Percentiles rank a stretch among this genome's conserved stretches.
Evolutionary conservation across 2,888 invertebrate species (phyloP).

Genomic region (Mythimna pallens): DNA sequence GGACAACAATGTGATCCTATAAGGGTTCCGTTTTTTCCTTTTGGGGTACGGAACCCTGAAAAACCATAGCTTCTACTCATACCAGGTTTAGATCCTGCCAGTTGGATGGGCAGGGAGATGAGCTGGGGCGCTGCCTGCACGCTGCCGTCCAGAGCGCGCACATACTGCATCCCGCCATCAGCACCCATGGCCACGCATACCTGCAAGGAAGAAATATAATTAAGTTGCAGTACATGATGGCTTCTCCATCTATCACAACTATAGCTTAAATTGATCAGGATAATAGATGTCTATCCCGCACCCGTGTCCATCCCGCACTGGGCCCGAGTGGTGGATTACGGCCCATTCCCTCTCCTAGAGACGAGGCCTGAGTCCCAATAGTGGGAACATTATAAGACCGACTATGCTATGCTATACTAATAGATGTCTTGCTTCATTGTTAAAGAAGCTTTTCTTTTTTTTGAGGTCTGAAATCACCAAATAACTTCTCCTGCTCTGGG

Average conservation of each 20-base stretch:
- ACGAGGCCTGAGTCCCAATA: no score
- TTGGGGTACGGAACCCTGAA: no score
- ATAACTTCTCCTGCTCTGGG: background rate
- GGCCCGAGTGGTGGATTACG: no score
- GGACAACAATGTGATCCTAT: no score
- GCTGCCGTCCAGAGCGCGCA: conserved; percentile 87
- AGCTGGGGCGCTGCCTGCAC: conserved; percentile 91
- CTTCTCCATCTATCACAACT: background rate
- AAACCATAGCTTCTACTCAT: conserved; percentile 24
- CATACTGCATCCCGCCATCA: conserved; percentile 93
- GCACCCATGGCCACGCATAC: conserved; percentile 91
- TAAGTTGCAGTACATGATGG: background rate
- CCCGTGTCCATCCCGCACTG: no score
- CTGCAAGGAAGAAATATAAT: conserved; percentile 70
- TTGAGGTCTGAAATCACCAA: background rate
- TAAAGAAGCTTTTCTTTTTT: no score
- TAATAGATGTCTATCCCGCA: no score
- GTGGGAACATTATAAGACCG: no score
- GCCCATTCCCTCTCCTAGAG: no score
- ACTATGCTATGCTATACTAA: no score
- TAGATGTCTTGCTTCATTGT: no score
- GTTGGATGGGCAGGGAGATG: conserved; percentile 94
- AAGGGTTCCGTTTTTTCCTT: no score
- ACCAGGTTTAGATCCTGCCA: conserved; percentile 94
- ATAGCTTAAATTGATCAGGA: background rate